Conservation (phyloP, 1,140 invertebrate species). For the Leptinotarsa defecta region DNA sequence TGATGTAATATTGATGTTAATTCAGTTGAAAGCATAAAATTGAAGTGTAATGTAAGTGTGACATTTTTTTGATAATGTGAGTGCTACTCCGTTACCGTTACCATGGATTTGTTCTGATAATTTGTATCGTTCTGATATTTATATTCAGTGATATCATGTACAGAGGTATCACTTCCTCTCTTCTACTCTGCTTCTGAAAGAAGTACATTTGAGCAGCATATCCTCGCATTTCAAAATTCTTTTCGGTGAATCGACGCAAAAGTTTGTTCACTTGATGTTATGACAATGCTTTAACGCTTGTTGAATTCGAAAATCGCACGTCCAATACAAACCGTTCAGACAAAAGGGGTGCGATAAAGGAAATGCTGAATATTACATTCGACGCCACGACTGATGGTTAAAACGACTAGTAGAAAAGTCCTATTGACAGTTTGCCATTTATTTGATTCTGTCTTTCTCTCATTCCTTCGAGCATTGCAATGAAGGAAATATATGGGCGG, state of each 20-base stretch:
- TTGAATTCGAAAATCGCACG: conserved; percentile 40
- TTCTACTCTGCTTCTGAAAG: not conserved
- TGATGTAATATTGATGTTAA: too few species aligned
- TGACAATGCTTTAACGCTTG: conserved; percentile 34
- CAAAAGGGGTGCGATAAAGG: conserved; percentile 17
- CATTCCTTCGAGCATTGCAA: not conserved
- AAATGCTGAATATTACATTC: conserved; percentile 34
- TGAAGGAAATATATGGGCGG: not conserved
- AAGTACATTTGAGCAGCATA: not conserved
- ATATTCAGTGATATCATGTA: too few species aligned
- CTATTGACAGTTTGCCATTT: conserved; percentile 1
- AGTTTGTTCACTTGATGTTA: conserved; percentile 16
- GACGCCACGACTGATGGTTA: not conserved
- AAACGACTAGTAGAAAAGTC: not conserved
- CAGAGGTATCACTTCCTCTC: too few species aligned
- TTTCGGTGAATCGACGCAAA: not conserved
- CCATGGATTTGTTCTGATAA: too few species aligned
- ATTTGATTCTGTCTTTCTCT: not conserved
- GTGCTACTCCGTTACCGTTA: too few species aligned
- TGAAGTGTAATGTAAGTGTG: too few species aligned
- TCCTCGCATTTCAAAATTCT: not conserved
- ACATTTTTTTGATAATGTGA: too few species aligned
- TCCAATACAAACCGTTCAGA: conserved; percentile 26
- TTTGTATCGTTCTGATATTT: too few species aligned
- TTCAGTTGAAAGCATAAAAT: too few species aligned